These are phyloP conservation scores for Drosophila robusta DNA, from an alignment of 2,888 invertebrate species.

Conservation along the genomic window DNA sequence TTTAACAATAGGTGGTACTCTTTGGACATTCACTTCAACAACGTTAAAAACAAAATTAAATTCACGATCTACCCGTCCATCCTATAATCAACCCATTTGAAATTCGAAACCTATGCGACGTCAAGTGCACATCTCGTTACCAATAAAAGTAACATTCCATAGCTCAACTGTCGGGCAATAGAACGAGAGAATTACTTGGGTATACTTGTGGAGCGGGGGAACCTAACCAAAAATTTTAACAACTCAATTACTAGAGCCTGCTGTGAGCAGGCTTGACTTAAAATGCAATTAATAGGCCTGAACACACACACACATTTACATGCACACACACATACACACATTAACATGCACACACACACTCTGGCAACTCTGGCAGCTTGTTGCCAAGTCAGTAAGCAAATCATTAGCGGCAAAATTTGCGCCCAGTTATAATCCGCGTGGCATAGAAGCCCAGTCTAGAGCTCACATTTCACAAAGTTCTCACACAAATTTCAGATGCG, in stretches of 20 bases:
- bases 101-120: constrained; percentile 1
- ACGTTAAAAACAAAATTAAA: constrained; percentile 2
- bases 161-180: constrained; percentile 18
- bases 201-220: neutral
- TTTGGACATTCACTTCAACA: neutral
- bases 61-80: constrained; percentile 8
- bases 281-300: constrained; percentile 66
- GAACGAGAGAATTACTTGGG: constrained; percentile 3
- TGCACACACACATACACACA: constrained; percentile 9
- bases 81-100: neutral
- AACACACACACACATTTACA: constrained; percentile 8
- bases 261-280: constrained; percentile 41
- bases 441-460: constrained; percentile 12
- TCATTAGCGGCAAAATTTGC: constrained; percentile 70
- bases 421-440: constrained; percentile 69
- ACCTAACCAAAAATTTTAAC: constrained; percentile 51
- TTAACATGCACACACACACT: constrained; percentile 1
- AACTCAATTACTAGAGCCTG: constrained; percentile 66
- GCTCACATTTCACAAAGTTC: constrained; percentile 57
- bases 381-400: constrained; percentile 73
- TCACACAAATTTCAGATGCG: constrained; percentile 71
- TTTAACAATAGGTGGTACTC: constrained; percentile 3
- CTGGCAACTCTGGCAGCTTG: constrained; percentile 25
- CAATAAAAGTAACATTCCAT: constrained; percentile 46
- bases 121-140: constrained; percentile 40